Percentiles rank a stretch among this genome's conserved stretches.
Conservation (phyloP, 2,888 invertebrate genomes). For the Chrysomela aeneicollis region DNA sequence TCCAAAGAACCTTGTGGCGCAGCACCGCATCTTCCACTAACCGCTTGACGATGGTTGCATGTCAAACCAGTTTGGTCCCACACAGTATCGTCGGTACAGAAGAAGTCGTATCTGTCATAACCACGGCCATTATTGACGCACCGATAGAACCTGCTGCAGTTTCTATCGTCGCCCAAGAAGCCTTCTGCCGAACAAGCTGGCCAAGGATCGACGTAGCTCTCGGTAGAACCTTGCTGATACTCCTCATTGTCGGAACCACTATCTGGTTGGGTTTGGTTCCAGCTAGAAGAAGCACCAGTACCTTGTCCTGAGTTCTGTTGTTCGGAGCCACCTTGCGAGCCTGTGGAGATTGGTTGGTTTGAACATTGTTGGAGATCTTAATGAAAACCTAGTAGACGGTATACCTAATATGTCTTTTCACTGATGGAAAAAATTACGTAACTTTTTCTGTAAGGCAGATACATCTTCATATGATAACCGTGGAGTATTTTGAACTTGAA, state of each 20-base stretch:
- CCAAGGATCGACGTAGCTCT: no score
- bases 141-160: constrained; percentile 79
- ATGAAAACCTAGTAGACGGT: no score
- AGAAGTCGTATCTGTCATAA: constrained; percentile 73
- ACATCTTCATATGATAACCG: no score
- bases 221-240: constrained; percentile 33
- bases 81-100: constrained; percentile 77
- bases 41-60: constrained; percentile 76
- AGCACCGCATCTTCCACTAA: constrained; percentile 45
- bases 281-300: no score
- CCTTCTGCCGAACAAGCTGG: constrained; percentile 70
- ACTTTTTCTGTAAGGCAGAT: no score
- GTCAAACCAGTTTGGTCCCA: constrained; percentile 75
- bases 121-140: constrained; percentile 72
- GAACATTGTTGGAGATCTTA: no score
- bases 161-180: constrained; percentile 72
- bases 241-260: no score
- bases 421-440: no score
- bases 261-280: no score
- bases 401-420: no score
- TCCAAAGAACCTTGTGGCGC: background rate
- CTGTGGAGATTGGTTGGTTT: constrained; percentile 27
- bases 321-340: constrained; percentile 7
- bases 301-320: no score
- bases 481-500: no score